A percentile compares a stretch with the other conserved stretches of the same genome.
phyloP scores from a whole-genome alignment of 2,888 invertebrate genomes.

The Rhagium mordax region DNA sequence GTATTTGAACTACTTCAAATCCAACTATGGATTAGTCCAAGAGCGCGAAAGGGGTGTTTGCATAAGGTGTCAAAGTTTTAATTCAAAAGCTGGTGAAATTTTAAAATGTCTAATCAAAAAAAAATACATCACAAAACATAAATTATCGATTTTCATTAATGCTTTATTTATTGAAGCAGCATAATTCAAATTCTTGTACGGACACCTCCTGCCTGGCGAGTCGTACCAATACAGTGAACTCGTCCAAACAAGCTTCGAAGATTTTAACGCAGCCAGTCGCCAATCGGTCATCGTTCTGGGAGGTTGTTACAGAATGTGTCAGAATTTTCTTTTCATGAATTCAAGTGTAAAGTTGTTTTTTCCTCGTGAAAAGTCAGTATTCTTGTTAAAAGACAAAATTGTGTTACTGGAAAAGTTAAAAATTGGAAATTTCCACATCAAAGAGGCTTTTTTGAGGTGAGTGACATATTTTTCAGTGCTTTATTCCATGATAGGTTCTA shows the following conservation, averaged over 20 bases:
- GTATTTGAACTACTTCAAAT: slow-evolving; percentile 45
- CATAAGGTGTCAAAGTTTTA: slow-evolving; percentile 44
- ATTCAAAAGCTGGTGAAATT: slow-evolving; percentile 37
- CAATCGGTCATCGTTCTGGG: slow-evolving; percentile 69
- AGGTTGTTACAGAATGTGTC: slow-evolving; percentile 71
- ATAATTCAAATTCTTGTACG: slow-evolving; percentile 16
- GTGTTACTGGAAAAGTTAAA: slow-evolving; percentile 60
- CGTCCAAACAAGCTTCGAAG: slow-evolving; percentile 71
- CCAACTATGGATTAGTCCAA: slow-evolving; percentile 46
- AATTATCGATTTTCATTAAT: neutral
- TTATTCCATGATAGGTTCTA: slow-evolving; percentile 28
- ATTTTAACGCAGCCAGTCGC: slow-evolving; percentile 69
- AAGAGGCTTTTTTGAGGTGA: slow-evolving; percentile 68
- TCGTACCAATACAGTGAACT: slow-evolving; percentile 62
- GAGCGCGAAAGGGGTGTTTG: slow-evolving; percentile 44
- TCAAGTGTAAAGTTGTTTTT: slow-evolving; percentile 65
- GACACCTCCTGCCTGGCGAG: slow-evolving; percentile 43
- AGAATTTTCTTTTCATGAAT: slow-evolving; percentile 69
- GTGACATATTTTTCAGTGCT: slow-evolving; percentile 67
- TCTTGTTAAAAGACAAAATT: slow-evolving; percentile 59
- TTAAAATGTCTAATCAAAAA: neutral
- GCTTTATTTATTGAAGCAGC: neutral
- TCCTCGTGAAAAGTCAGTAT: slow-evolving; percentile 62
- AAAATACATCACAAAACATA: neutral
- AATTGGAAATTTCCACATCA: slow-evolving; percentile 58